Conservation (phyloP, 2,888 invertebrate species). For the Macroteleia sp. region DNA sequence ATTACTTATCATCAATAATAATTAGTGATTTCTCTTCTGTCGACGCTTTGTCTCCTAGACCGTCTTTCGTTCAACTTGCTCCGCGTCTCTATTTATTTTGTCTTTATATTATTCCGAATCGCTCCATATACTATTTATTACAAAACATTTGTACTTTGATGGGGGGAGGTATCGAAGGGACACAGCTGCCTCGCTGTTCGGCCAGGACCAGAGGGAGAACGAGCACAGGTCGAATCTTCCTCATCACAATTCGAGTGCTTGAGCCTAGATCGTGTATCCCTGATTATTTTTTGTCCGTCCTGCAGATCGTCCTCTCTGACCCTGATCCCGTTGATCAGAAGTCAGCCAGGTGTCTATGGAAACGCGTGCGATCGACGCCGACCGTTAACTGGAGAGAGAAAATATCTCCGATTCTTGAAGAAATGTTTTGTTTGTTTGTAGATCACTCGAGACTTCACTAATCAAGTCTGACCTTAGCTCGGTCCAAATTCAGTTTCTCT, state of each 20-base stretch:
- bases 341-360: conserved; percentile 73
- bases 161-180: conserved; percentile 81
- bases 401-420: conserved; percentile 14
- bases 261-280: conserved; percentile 38
- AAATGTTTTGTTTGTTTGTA: conserved; percentile 68
- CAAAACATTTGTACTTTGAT: conserved; percentile 83
- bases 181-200: conserved; percentile 73
- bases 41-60: conserved; percentile 44
- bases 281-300: conserved; percentile 38
- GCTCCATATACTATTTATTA: conserved; percentile 81
- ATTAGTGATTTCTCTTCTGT: conserved; percentile 71
- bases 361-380: conserved; percentile 57
- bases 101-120: conserved; percentile 73
- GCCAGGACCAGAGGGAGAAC: conserved; percentile 12
- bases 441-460: conserved; percentile 77
- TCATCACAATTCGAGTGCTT: conserved; percentile 32
- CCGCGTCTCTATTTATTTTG: conserved; percentile 64
- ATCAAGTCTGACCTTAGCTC: conserved; percentile 73
- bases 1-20: conserved; percentile 74
- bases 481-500: no score
- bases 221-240: conserved; percentile 8
- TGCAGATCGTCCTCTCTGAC: conserved; percentile 26
- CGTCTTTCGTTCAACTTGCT: conserved; percentile 40
- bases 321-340: conserved; percentile 67
- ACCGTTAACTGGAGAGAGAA: background rate